Conservation (phyloP, 1,140 invertebrate species). For the Ctenoplectra terminalis region DNA sequence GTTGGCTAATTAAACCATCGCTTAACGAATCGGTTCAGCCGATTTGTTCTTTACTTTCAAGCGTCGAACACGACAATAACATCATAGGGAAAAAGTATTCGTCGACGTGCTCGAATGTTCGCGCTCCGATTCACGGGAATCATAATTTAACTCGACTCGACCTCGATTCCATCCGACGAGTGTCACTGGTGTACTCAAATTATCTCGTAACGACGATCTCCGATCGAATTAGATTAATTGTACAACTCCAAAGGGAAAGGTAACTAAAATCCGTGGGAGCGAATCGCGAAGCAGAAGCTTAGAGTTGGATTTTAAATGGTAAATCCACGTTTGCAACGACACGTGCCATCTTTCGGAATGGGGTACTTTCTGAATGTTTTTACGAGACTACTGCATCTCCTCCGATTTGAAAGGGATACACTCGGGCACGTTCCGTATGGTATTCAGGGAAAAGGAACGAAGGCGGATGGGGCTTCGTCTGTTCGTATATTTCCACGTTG, state of each 20-base stretch:
- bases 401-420: slow-evolving; percentile 44
- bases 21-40: not conserved
- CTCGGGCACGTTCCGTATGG: slow-evolving; percentile 42
- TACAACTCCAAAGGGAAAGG: not conserved
- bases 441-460: not conserved
- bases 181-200: not conserved
- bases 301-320: slow-evolving; percentile 34
- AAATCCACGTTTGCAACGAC: slow-evolving; percentile 25
- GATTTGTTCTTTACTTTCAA: slow-evolving; percentile 8
- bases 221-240: not conserved
- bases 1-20: slow-evolving; percentile 15
- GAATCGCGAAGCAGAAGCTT: not conserved
- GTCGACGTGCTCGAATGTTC: slow-evolving; percentile 19
- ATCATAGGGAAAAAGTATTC: slow-evolving; percentile 10
- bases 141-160: slow-evolving; percentile 31
- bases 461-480: not conserved
- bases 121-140: slow-evolving; percentile 14
- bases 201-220: not conserved
- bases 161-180: slow-evolving; percentile 19
- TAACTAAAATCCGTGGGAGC: too few species aligned
- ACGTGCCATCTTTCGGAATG: slow-evolving; percentile 39
- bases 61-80: not conserved
- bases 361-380: slow-evolving; percentile 34
- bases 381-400: slow-evolving; percentile 27
- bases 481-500: slow-evolving; percentile 39